Percentiles rank a stretch among this genome's conserved stretches.
Evolutionary conservation across 2,797 vertebrate genomes (phyloP).

Genomic region (Perodicticus potto): DNA sequence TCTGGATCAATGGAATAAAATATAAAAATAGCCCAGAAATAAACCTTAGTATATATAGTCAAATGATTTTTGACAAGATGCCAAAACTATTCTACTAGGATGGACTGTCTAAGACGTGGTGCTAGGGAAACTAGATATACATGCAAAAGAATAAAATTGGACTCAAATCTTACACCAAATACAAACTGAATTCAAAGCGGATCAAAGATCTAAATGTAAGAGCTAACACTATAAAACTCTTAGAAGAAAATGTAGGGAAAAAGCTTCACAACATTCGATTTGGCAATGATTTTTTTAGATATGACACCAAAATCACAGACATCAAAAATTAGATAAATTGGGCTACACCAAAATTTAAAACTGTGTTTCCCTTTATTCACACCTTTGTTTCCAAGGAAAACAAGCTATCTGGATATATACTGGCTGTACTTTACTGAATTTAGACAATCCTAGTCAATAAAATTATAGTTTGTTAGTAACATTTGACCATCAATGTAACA

Average conservation of each 20-base stretch:
- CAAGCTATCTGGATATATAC: background rate
- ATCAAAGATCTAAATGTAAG: background rate
- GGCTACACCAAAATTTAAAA: background rate
- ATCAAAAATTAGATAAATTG: background rate
- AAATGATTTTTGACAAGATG: background rate
- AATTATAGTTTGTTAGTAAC: background rate
- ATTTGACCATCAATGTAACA: background rate
- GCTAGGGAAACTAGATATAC: background rate
- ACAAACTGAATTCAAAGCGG: background rate
- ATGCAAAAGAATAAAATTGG: background rate
- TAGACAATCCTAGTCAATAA: background rate
- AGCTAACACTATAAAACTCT: background rate
- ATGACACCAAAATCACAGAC: background rate
- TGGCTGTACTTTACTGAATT: background rate
- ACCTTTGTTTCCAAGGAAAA: background rate
- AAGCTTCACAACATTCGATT: background rate
- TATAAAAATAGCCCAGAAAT: background rate
- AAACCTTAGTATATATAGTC: background rate
- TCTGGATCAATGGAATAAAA: background rate
- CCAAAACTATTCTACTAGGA: background rate
- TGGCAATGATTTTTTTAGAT: background rate
- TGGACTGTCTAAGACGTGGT: background rate
- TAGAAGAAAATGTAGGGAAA: background rate
- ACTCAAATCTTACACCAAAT: background rate
- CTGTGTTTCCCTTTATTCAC: background rate